Evolutionary conservation across 2,797 vertebrate species (phyloP).

Genomic region (Enteromius fasciolatus): DNA sequence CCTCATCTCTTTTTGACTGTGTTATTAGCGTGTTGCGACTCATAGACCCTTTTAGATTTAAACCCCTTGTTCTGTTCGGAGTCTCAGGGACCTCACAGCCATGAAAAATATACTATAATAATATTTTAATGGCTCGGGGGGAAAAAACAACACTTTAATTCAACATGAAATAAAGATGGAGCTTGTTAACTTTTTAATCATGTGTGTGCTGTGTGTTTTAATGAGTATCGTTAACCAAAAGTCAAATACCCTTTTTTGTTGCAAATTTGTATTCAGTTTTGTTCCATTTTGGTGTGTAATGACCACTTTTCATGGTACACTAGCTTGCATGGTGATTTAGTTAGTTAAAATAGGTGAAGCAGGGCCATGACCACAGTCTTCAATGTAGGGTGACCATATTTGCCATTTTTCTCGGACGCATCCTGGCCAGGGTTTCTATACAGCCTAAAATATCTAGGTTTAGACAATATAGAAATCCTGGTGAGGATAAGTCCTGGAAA

Average conservation of each 20-base stretch:
- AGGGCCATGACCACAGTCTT: background rate
- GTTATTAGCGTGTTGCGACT: constrained; percentile 27
- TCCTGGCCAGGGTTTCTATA: too few species aligned
- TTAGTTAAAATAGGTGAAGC: background rate
- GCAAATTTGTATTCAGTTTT: background rate
- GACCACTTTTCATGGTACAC: background rate
- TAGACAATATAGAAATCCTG: too few species aligned
- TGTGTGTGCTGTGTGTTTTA: background rate
- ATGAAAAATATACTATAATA: constrained; percentile 25
- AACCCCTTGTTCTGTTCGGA: constrained; percentile 7
- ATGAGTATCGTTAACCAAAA: background rate
- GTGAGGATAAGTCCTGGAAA: too few species aligned
- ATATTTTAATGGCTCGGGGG: constrained; percentile 14
- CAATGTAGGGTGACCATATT: background rate
- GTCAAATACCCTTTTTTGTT: background rate
- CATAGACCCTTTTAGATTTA: constrained; percentile 10
- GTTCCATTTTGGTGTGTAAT: background rate
- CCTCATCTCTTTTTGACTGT: constrained; percentile 31
- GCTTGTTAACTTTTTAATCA: background rate
- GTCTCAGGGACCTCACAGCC: background rate
- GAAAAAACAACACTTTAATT: background rate
- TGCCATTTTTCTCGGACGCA: too few species aligned
- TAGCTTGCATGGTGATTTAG: background rate
- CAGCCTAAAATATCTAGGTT: too few species aligned
- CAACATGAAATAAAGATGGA: background rate